Evolutionary conservation across 2,888 invertebrate genomes (phyloP).

Genomic region (Chromoteleia sp.): DNA sequence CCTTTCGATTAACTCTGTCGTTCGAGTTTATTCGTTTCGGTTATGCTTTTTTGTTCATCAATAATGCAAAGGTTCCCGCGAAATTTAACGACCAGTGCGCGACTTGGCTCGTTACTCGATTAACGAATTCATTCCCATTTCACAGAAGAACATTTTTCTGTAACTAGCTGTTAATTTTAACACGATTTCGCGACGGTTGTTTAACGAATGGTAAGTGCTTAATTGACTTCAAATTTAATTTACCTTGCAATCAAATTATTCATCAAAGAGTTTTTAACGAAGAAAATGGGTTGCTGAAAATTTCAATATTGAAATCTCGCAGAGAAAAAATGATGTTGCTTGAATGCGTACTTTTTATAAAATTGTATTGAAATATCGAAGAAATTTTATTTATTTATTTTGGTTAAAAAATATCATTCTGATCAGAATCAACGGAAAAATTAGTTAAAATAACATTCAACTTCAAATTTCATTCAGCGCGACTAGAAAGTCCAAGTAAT

Average conservation of each 20-base stretch:
- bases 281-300: background rate
- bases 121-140: slow-evolving; percentile 22
- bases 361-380: too few relatives aligned
- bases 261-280: background rate
- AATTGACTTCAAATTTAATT: slow-evolving; percentile 27
- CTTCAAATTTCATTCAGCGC: too few relatives aligned
- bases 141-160: slow-evolving; percentile 5
- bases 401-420: too few relatives aligned
- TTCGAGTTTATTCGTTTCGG: slow-evolving; percentile 13
- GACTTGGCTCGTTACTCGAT: slow-evolving; percentile 1
- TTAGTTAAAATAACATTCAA: too few relatives aligned
- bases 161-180: slow-evolving; percentile 11
- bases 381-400: too few relatives aligned
- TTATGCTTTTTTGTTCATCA: slow-evolving; percentile 16
- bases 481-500: too few relatives aligned
- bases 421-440: too few relatives aligned
- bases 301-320: too few relatives aligned
- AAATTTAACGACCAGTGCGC: slow-evolving; percentile 2
- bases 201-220: slow-evolving; percentile 23
- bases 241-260: slow-evolving; percentile 8
- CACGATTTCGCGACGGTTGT: slow-evolving; percentile 21
- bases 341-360: too few relatives aligned
- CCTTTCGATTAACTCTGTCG: slow-evolving; percentile 21
- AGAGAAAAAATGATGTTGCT: too few relatives aligned
- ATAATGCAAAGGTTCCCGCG: slow-evolving; percentile 10